Evolutionary conservation across 2,888 invertebrate species (phyloP).

Genomic region (Zaprionus bogoriensis): DNA sequence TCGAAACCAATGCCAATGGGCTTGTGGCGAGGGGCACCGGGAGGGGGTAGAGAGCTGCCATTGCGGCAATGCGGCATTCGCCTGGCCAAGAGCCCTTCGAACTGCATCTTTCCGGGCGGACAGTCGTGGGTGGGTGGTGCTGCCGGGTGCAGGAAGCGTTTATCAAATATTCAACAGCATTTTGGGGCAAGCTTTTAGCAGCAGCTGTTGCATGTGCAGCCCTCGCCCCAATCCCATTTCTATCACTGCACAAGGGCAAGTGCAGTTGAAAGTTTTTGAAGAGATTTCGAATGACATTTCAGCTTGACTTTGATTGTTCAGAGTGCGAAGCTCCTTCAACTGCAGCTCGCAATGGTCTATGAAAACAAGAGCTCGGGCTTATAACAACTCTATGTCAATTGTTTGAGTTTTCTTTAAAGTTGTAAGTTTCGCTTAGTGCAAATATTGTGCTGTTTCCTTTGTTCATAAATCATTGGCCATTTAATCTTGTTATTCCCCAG

Average conservation of each 20-base stretch:
- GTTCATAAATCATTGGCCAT: background rate
- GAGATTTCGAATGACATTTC: background rate
- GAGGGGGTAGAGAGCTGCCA: too few species aligned
- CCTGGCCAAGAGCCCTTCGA: background rate
- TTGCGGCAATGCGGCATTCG: conserved; percentile 31
- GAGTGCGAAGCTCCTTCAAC: too few species aligned
- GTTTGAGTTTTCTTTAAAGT: too few species aligned
- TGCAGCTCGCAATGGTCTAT: too few species aligned
- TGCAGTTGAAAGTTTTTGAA: background rate
- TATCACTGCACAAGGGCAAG: background rate
- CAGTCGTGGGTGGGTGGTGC: too few species aligned
- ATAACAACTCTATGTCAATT: too few species aligned
- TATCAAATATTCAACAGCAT: conserved; percentile 2
- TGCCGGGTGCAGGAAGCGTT: background rate
- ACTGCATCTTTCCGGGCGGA: background rate
- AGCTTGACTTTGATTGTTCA: background rate
- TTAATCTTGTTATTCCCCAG: background rate
- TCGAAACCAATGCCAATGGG: conserved; percentile 43
- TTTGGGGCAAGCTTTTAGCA: background rate
- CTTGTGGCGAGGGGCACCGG: too few species aligned
- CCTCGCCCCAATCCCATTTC: background rate
- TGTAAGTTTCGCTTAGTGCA: too few species aligned
- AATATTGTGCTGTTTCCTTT: background rate
- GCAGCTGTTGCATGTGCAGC: conserved; percentile 25
- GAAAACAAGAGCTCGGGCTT: too few species aligned